A percentile compares a stretch with the other conserved stretches of the same genome.
These are phyloP conservation scores for Aphaenogaster floridana DNA, from an alignment of 1,140 invertebrate genomes.

Conservation along the genomic window DNA sequence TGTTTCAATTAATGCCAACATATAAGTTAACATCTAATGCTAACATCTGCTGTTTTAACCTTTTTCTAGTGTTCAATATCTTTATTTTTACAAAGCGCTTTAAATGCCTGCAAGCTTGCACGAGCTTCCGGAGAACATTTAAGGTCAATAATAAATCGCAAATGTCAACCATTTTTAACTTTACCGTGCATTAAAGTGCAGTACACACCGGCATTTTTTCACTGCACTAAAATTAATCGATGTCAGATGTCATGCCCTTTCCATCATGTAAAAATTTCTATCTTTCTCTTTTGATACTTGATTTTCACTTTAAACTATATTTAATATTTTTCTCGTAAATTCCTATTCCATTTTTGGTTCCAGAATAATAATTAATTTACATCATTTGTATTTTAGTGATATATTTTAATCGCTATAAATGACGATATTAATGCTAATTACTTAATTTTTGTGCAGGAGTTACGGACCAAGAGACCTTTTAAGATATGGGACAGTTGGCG, in stretches of 20 bases:
- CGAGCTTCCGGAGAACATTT: slow-evolving; percentile 55
- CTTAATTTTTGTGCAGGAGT: slow-evolving; percentile 90
- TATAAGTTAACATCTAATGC: background rate
- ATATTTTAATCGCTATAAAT: background rate
- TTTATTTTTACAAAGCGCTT: slow-evolving; percentile 62
- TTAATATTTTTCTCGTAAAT: slow-evolving; percentile 12
- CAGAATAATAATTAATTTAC: slow-evolving; percentile 3
- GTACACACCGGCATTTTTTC: slow-evolving; percentile 41
- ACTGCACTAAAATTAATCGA: slow-evolving; percentile 53
- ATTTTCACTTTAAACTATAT: background rate
- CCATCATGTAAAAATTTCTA: background rate
- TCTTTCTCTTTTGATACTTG: background rate
- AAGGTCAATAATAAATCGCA: slow-evolving; percentile 59
- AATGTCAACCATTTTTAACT: slow-evolving; percentile 64
- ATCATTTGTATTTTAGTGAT: background rate
- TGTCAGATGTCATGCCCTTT: slow-evolving; percentile 46
- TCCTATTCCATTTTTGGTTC: background rate
- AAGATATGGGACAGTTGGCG: slow-evolving; percentile 99
- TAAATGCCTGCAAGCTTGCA: slow-evolving; percentile 43
- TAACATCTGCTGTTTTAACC: slow-evolving; percentile 1
- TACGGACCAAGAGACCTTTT: slow-evolving; percentile 97
- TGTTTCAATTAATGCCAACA: background rate
- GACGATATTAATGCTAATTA: slow-evolving; percentile 13
- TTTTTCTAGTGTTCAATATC: slow-evolving; percentile 44
- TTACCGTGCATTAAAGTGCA: slow-evolving; percentile 31